Percentiles rank a stretch among this genome's conserved stretches.
These are phyloP conservation scores for Agrochola macilenta DNA, from an alignment of 2,888 invertebrate species.

Conservation along the genomic window DNA sequence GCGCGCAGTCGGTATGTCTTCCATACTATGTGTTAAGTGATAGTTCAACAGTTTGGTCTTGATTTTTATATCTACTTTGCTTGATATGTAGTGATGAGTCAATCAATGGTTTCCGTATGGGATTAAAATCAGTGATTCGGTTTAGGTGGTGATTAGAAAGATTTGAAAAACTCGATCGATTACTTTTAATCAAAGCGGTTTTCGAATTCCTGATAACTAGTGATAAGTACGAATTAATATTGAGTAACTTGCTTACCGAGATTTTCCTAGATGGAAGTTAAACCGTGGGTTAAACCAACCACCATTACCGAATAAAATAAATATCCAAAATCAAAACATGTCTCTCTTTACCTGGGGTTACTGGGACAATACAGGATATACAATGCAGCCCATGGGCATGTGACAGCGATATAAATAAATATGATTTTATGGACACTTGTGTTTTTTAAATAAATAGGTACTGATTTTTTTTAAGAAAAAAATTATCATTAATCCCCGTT, in stretches of 20 bases:
- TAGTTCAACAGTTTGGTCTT: neutral
- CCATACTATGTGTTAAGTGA: neutral
- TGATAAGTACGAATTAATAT: neutral
- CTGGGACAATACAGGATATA: too few species aligned
- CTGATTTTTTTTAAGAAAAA: too few species aligned
- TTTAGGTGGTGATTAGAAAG: slow-evolving; percentile 20
- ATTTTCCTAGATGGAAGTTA: neutral
- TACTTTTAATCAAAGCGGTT: slow-evolving; percentile 9
- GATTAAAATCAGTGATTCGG: slow-evolving; percentile 45
- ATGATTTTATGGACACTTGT: too few species aligned
- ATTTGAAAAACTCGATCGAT: neutral
- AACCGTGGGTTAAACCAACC: neutral
- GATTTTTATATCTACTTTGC: neutral
- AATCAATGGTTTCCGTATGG: slow-evolving; percentile 15
- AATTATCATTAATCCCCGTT: too few species aligned
- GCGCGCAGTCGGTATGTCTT: slow-evolving; percentile 67
- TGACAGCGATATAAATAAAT: too few species aligned
- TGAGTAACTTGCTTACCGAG: neutral
- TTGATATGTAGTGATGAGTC: neutral
- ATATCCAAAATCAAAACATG: too few species aligned
- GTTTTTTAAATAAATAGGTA: too few species aligned
- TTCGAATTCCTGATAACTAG: neutral
- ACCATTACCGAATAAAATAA: neutral
- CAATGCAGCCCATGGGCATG: too few species aligned
- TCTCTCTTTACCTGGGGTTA: neutral